Evolutionary conservation across 2,113 vertebrate genomes (phyloP).

Genomic region (Poeciliopsis turrubarensis): DNA sequence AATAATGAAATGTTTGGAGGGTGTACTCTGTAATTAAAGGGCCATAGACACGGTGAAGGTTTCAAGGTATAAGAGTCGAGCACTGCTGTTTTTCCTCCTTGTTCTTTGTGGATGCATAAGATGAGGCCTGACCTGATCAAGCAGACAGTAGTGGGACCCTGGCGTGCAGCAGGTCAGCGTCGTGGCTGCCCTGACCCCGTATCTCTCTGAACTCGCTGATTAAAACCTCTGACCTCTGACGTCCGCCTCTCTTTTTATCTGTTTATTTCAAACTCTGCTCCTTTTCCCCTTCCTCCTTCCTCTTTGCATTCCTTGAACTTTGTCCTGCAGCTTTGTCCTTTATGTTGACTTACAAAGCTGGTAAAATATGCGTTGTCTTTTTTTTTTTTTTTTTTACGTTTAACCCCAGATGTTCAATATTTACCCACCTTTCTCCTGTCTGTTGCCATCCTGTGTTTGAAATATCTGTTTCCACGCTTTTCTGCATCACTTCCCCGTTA

Average conservation of each 20-base stretch:
- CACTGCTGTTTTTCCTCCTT: background rate
- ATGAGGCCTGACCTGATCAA: slow-evolving; percentile 51
- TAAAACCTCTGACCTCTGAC: slow-evolving; percentile 61
- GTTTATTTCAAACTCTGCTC: slow-evolving; percentile 65
- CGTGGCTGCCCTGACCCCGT: slow-evolving; percentile 9
- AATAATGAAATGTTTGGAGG: slow-evolving; percentile 30
- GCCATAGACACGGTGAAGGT: slow-evolving; percentile 33
- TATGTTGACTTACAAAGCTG: slow-evolving; percentile 10
- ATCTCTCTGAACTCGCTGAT: slow-evolving; percentile 57
- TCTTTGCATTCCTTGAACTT: slow-evolving; percentile 62
- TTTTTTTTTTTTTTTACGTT: slow-evolving; percentile 1
- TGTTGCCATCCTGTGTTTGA: slow-evolving; percentile 9
- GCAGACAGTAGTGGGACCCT: slow-evolving; percentile 63
- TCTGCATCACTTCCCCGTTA: slow-evolving; percentile 23
- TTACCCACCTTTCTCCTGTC: background rate
- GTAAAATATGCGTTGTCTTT: background rate
- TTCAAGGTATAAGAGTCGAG: slow-evolving; percentile 28
- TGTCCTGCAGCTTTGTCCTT: slow-evolving; percentile 54
- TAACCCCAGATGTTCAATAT: background rate
- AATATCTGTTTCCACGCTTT: slow-evolving; percentile 29
- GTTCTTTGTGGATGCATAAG: slow-evolving; percentile 50
- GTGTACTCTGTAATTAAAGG: slow-evolving; percentile 28
- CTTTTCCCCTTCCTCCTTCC: slow-evolving; percentile 68
- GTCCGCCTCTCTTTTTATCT: slow-evolving; percentile 65
- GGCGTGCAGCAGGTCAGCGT: slow-evolving; percentile 35